Evolutionary conservation across 2,888 invertebrate species (phyloP).

Genomic region (Lepetodrilus schrolli): DNA sequence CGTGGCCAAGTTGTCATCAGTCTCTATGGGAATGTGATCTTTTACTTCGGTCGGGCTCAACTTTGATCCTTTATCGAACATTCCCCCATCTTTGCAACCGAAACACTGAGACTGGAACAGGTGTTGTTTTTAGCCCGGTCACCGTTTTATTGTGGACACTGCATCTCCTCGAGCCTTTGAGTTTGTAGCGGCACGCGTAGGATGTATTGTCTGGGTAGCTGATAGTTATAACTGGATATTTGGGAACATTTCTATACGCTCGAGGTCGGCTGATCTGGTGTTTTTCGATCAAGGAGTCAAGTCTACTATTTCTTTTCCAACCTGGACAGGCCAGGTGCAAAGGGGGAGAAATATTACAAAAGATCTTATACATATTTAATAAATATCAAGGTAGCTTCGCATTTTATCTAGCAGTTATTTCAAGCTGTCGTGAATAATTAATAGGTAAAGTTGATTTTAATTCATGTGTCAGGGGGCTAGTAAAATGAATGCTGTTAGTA

Average conservation of each 20-base stretch:
- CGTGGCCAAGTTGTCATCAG: background rate
- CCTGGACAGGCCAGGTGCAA: slow-evolving; percentile 6
- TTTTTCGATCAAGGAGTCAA: background rate
- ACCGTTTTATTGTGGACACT: background rate
- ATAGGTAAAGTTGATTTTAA: background rate
- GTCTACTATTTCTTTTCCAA: too few relatives aligned
- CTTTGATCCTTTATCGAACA: slow-evolving; percentile 1
- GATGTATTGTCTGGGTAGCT: background rate
- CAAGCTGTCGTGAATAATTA: background rate
- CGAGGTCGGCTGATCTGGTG: background rate
- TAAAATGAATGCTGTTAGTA: too few relatives aligned
- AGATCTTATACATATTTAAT: background rate
- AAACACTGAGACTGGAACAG: slow-evolving; percentile 1
- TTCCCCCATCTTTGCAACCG: background rate
- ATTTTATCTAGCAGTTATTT: too few relatives aligned
- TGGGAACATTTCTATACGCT: slow-evolving; percentile 9
- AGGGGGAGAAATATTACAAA: background rate
- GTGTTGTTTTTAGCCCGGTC: background rate
- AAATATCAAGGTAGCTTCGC: too few relatives aligned
- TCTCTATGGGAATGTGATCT: slow-evolving; percentile 4
- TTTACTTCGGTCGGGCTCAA: background rate
- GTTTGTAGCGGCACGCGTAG: background rate
- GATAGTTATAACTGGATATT: slow-evolving; percentile 22
- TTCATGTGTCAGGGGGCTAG: background rate
- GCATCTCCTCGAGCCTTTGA: background rate